These are phyloP conservation scores for Syngnathus rostellatus DNA, from an alignment of 2,797 vertebrate species.

Conservation along the genomic window DNA sequence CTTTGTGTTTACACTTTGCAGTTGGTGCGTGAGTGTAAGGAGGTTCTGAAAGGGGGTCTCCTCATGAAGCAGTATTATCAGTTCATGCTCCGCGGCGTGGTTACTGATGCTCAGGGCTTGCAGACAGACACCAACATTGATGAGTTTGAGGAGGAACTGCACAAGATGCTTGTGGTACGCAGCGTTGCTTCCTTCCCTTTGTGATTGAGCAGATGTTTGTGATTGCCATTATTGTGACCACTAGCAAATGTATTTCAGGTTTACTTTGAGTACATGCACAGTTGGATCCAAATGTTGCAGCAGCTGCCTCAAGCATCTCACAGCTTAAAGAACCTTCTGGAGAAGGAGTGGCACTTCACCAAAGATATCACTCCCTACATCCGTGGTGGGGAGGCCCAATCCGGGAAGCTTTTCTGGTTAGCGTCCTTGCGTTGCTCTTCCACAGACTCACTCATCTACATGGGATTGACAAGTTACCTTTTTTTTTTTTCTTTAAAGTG, in stretches of 20 bases:
- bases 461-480: not conserved
- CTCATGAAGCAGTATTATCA: constrained; percentile 99
- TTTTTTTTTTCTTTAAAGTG: constrained; percentile 64
- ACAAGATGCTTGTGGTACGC: constrained; percentile 94
- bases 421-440: constrained; percentile 12
- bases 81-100: constrained; percentile 88
- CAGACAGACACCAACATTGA: constrained; percentile 89
- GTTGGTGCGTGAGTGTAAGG: constrained; percentile 97
- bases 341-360: constrained; percentile 98
- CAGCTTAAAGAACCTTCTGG: constrained; percentile 95
- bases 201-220: not conserved
- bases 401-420: constrained; percentile 95
- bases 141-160: constrained; percentile 94
- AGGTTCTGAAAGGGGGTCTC: constrained; percentile 93
- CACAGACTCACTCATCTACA: not conserved
- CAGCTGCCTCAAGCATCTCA: constrained; percentile 97
- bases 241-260: constrained; percentile 67
- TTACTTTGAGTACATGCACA: constrained; percentile 98
- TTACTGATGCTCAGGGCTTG: constrained; percentile 72
- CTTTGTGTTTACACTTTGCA: constrained; percentile 47
- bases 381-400: constrained; percentile 94
- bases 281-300: constrained; percentile 99
- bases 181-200: no score
- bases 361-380: constrained; percentile 98
- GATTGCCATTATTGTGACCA: constrained; percentile 4